Percentiles rank a stretch among this genome's conserved stretches.
Conservation (phyloP, 2,888 invertebrate genomes). For the Tricholauxania praeusta region DNA sequence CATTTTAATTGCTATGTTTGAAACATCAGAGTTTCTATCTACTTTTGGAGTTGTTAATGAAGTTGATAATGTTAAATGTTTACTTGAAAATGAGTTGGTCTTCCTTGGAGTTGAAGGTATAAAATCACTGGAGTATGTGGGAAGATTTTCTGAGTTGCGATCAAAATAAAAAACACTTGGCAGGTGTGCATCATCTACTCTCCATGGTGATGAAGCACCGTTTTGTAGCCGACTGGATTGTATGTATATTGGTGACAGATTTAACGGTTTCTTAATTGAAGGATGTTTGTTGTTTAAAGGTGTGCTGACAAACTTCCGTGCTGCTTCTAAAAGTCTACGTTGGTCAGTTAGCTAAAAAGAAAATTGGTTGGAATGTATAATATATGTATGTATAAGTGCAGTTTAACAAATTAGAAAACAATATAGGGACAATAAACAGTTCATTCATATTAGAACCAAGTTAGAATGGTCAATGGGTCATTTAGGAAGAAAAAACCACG, state of each 20-base stretch:
- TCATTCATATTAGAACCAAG: no score
- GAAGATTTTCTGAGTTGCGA: slow-evolving; percentile 58
- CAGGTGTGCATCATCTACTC: slow-evolving; percentile 55
- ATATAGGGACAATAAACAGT: no score
- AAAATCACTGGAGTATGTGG: slow-evolving; percentile 64
- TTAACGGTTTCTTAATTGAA: neutral
- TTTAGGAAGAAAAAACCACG: no score
- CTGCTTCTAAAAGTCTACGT: slow-evolving; percentile 53
- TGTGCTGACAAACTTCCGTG: slow-evolving; percentile 58
- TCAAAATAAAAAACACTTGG: slow-evolving; percentile 60
- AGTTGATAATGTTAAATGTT: neutral
- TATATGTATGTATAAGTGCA: neutral
- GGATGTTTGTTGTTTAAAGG: slow-evolving; percentile 51
- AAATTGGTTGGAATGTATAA: neutral
- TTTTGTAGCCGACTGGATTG: slow-evolving; percentile 14
- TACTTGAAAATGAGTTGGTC: slow-evolving; percentile 34
- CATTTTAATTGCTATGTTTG: neutral
- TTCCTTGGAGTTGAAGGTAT: slow-evolving; percentile 53
- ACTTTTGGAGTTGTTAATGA: neutral
- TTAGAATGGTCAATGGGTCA: no score
- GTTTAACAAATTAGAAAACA: neutral
- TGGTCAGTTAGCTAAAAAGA: slow-evolving; percentile 41
- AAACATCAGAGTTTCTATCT: neutral
- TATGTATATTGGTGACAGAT: slow-evolving; percentile 53
- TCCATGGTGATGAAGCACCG: slow-evolving; percentile 60